Evolutionary conservation across 2,113 vertebrate genomes (phyloP), one percentile per base, ranked within the genome.

Genomic region (Dasyurus viverrinus): DNA sequence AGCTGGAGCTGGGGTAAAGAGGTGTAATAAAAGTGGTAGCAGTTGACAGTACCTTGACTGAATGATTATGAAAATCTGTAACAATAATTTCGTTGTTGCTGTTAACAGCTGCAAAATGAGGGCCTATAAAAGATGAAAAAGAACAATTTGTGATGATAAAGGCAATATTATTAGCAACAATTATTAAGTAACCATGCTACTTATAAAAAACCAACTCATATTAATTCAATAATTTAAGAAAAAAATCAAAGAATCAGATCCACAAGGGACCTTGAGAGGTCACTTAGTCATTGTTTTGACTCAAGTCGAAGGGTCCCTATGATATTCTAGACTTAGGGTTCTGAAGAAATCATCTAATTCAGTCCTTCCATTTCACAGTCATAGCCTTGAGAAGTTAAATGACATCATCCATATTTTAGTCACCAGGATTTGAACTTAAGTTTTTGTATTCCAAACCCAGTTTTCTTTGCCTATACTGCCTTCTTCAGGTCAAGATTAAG

Each of bases 21-120:
- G n/a, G 42, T n/a, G 68, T 84, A n/a, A 84, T 9, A 95, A 90
- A 93, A 54, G 53, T 96, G 48, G 53, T 46, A 93, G 91, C 94
- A 93, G 92, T n/a, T 97, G 91, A 95, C 90, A 98, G 93, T 98
- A 99, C 99, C 99, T 99, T 99, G 95, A 99, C 99, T 94, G 99
- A 99, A 98, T 99, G 99, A 97, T 99, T 99, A 98, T 99, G 99
- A 98, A 99, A 99, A 98, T 99, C 99, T 14, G 99, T 99, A 94
- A 99, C 97, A 91, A 99, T 99, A 95, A 99, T 99, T 98, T 99
- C 99, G 98, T 99, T 99, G 98, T 99, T 99, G 98, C 99, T 99
- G 98, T 99, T 99, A 94, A 99, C 99, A 96, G 99, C 99, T 98
- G 99, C 99, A 98, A 99, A 99, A 98, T 99, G 99, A 95, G 99